These are phyloP conservation scores for Trachelus stipa DNA, from an alignment of 2,888 invertebrate genomes.

Conservation along the genomic window DNA sequence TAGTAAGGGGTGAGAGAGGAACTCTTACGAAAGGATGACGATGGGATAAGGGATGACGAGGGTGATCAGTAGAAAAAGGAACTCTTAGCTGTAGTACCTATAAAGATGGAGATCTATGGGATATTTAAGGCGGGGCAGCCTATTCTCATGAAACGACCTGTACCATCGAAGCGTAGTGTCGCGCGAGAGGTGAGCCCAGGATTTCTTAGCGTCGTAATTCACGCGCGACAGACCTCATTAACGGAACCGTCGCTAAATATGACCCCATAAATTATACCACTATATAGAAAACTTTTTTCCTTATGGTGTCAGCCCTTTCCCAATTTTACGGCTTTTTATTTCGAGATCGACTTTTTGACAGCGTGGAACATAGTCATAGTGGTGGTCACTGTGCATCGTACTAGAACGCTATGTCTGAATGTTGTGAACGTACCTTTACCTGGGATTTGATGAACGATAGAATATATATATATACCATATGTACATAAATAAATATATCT, in stretches of 20 bases:
- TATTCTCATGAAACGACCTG: not conserved
- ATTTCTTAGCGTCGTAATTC: not conserved
- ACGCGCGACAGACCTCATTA: constrained; percentile 2
- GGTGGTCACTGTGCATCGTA: not conserved
- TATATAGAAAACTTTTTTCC: constrained; percentile 32
- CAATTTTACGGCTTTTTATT: constrained; percentile 15
- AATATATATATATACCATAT: not conserved
- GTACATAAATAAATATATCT: not conserved
- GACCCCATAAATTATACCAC: constrained; percentile 22
- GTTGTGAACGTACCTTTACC: not conserved
- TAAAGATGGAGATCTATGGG: not conserved
- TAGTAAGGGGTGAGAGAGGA: not conserved
- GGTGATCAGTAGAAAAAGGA: not conserved
- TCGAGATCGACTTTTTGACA: not conserved
- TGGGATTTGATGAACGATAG: not conserved
- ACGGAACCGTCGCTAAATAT: constrained; percentile 17
- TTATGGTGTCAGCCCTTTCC: constrained; percentile 20
- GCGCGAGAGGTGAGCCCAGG: not conserved
- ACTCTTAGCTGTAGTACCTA: not conserved
- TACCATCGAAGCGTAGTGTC: not conserved
- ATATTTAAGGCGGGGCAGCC: not conserved
- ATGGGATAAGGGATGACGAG: not conserved
- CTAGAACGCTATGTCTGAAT: not conserved
- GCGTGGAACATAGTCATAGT: not conserved
- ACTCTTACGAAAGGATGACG: not conserved